Evolutionary conservation across 2,888 invertebrate genomes (phyloP).

Genomic region (Drosophila helvetica): DNA sequence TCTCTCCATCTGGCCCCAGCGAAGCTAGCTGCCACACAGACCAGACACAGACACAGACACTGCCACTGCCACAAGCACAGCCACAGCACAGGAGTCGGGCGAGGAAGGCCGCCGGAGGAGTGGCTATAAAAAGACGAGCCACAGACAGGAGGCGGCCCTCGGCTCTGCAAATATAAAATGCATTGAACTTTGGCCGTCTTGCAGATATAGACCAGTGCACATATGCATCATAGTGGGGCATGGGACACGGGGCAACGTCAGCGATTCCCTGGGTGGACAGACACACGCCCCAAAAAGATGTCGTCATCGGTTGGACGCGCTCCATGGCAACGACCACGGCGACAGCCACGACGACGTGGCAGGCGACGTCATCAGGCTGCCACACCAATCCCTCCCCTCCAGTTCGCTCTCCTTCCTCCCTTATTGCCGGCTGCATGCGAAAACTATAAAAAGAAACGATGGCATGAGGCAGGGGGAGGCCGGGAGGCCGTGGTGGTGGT

Average conservation of each 20-base stretch:
- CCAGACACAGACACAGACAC: neutral
- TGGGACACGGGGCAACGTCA: slow-evolving; percentile 14
- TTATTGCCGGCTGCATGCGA: slow-evolving; percentile 42
- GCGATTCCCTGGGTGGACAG: slow-evolving; percentile 1
- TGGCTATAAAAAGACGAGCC: slow-evolving; percentile 67
- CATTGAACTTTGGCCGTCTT: slow-evolving; percentile 75
- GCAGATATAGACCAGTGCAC: slow-evolving; percentile 43
- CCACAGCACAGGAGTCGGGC: slow-evolving; percentile 29
- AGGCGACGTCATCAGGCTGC: slow-evolving; percentile 58
- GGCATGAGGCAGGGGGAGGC: neutral
- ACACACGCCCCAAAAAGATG: slow-evolving; percentile 70
- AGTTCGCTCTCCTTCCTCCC: slow-evolving; percentile 5
- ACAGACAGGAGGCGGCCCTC: slow-evolving; percentile 48
- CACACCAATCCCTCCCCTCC: slow-evolving; percentile 24
- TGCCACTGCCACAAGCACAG: neutral
- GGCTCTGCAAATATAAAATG: slow-evolving; percentile 47
- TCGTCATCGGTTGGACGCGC: slow-evolving; percentile 66
- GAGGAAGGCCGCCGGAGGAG: slow-evolving; percentile 41
- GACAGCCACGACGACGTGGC: slow-evolving; percentile 32
- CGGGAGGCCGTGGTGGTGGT: no score
- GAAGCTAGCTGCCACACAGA: slow-evolving; percentile 33
- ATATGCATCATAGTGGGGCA: slow-evolving; percentile 14
- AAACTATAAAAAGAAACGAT: slow-evolving; percentile 69
- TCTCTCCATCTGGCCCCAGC: neutral
- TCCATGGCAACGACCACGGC: slow-evolving; percentile 67